A percentile compares a stretch with the other conserved stretches of the same genome.
phyloP scores from a whole-genome alignment of 2,113 vertebrate genomes.

The Chelonoidis abingdonii region DNA sequence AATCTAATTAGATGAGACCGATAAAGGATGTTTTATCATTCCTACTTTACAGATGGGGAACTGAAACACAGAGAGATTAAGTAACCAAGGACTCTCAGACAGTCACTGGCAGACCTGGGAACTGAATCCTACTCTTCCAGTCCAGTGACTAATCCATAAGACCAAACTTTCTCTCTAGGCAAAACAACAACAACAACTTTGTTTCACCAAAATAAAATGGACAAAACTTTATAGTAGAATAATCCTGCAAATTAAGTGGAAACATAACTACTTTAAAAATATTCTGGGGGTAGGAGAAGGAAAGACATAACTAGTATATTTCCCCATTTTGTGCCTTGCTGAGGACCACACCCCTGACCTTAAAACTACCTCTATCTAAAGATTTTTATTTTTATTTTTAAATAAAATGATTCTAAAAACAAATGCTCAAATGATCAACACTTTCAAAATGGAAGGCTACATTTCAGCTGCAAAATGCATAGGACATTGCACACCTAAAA shows the following conservation, averaged over 20 bases:
- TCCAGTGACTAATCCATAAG: background rate
- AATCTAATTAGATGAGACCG: background rate
- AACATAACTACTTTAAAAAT: background rate
- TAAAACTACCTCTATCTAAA: background rate
- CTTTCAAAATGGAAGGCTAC: background rate
- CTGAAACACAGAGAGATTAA: background rate
- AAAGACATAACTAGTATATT: background rate
- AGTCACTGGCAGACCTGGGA: background rate
- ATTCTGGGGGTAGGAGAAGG: accelerated
- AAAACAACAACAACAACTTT: background rate
- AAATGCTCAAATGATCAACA: background rate
- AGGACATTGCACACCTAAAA: background rate
- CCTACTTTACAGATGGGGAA: background rate
- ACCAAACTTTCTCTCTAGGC: background rate
- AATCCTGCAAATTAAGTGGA: background rate
- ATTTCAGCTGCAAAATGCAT: background rate
- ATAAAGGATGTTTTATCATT: background rate
- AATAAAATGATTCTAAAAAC: background rate
- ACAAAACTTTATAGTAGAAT: background rate
- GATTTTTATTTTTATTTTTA: background rate
- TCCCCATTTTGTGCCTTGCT: background rate
- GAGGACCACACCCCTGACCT: background rate
- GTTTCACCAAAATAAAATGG: background rate
- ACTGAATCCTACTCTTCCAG: background rate
- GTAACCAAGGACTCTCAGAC: background rate